Conservation (phyloP, 2,113 vertebrate genomes). For the Pelodiscus sinensis region DNA sequence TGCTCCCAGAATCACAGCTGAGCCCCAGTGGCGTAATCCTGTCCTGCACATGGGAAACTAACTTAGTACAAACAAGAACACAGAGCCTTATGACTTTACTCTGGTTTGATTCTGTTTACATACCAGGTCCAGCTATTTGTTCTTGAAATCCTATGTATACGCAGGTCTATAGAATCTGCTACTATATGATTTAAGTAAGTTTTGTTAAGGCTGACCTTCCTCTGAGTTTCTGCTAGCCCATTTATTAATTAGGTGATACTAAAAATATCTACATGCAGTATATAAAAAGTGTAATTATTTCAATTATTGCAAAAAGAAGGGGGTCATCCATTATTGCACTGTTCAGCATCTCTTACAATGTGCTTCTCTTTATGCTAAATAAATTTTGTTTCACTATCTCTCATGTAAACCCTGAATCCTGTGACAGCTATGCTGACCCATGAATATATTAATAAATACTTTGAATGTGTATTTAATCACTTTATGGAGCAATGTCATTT, state of each 20-base stretch:
- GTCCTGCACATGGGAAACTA: neutral
- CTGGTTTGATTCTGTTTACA: neutral
- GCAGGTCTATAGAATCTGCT: neutral
- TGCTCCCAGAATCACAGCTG: neutral
- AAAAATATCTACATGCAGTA: slow-evolving; percentile 3
- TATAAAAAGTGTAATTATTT: slow-evolving; percentile 17
- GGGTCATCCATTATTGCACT: neutral
- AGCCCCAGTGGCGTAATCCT: neutral
- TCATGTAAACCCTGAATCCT: accelerated
- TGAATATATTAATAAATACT: neutral
- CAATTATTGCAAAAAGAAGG: neutral
- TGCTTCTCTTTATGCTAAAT: neutral
- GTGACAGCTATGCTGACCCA: neutral
- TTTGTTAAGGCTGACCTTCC: neutral
- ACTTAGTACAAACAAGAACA: neutral
- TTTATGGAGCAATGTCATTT: slow-evolving; percentile 8
- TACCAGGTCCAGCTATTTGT: neutral
- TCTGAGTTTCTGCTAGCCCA: neutral
- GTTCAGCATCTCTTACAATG: neutral
- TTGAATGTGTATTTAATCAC: slow-evolving; percentile 4
- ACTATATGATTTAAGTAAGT: neutral
- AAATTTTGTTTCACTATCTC: neutral
- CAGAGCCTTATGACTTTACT: neutral
- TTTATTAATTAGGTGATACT: neutral
- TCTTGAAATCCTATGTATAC: neutral